phyloP scores from a whole-genome alignment of 2,113 vertebrate species.

The Oreochromis spilurus region DNA sequence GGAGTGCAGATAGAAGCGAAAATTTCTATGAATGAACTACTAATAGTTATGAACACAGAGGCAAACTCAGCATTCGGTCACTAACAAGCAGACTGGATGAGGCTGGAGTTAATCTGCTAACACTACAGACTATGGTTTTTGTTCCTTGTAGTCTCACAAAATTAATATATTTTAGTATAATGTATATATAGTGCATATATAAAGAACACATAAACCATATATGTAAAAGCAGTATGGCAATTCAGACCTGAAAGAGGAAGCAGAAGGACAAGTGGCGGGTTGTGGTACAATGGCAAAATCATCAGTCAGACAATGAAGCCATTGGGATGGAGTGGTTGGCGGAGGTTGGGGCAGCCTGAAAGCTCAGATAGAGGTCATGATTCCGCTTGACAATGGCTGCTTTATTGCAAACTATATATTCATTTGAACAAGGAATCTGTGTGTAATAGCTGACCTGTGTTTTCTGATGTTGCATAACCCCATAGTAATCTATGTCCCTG shows the following conservation, averaged over 20 bases:
- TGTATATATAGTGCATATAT: too few relatives aligned
- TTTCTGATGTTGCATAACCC: rapidly evolving
- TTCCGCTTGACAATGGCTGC: rapidly evolving
- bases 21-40: not conserved
- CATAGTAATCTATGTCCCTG: not conserved
- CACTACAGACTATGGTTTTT: not conserved
- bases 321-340: not conserved
- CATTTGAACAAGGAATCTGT: not conserved
- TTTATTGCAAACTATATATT: not conserved
- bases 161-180: not conserved
- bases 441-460: not conserved
- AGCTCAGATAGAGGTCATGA: not conserved
- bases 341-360: not conserved
- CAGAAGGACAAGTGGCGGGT: not conserved
- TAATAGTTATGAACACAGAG: not conserved
- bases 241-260: not conserved
- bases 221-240: not conserved
- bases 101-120: not conserved
- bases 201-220: not conserved
- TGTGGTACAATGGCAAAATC: not conserved
- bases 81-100: not conserved
- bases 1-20: not conserved
- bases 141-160: not conserved
- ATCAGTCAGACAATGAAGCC: not conserved
- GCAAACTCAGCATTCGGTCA: not conserved